Base-by-base conservation (phyloP, 1,140 invertebrate species). In the Drosophila sp. region DNA sequence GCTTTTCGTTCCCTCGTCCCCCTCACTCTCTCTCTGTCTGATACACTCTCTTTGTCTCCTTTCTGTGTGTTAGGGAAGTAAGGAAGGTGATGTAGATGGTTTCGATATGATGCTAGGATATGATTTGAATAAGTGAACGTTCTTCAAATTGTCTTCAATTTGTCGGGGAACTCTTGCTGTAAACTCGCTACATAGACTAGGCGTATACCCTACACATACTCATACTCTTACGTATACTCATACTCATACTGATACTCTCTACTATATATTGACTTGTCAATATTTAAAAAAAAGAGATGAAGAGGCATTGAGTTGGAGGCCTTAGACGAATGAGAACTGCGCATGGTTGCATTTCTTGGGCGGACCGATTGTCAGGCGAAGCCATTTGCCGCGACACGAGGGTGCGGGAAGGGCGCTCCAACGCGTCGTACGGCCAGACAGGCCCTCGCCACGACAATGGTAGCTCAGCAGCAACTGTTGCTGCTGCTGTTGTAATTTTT, bases 331-430 rank as follows among this genome's bases (percentile, higher is more conserved):
- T 79, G 95, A 95, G 83, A 95, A 95, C 81, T 94, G 93, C 3
- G 94, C 93, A 50, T 94, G 93, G 13, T 92, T 91, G 81, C 94
- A 94, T 92, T 93, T 86, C 92, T 93, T 87, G 93, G 94, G 78
- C 94, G 94, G 7, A 91, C 92, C 94, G 13, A 94, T 92, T 54
- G 93, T 93, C 8, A 95, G 92, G 14, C 95, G 94, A n/a, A 96
- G 90, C 96, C 96, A 97, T 90, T 97, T 96, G 34, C 96, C 96
- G 76, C 96, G 96, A 91, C 96, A 97, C 72, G 96, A 95, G 7
- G 95, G 94, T 32, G 94, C 94, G 13, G 95, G 94, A 13, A 97
- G 93, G 36, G 96, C 95, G 54, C 95, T 95, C 94, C 96, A 97
- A 36, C 96, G 93, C 13, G 96, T 97, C 58, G 94, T 93, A 76